These are phyloP conservation scores for Odontomachus brunneus DNA, from an alignment of 1,140 invertebrate genomes.

Conservation along the genomic window DNA sequence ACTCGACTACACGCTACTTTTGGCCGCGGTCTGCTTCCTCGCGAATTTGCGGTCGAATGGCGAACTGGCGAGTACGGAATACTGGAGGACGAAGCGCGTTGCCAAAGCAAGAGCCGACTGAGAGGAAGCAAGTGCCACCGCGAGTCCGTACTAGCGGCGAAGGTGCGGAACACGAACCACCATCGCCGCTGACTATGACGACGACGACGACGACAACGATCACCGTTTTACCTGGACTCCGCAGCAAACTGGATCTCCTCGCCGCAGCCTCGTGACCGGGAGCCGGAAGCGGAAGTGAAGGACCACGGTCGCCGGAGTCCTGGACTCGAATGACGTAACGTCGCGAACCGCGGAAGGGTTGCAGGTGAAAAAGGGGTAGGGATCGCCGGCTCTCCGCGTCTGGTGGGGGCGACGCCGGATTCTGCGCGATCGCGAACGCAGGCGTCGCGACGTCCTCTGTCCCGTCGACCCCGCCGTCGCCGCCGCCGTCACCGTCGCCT, in stretches of 20 bases:
- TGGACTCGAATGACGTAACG: constrained; percentile 80
- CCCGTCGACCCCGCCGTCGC: neutral
- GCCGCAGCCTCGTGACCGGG: constrained; percentile 45
- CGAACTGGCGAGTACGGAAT: neutral
- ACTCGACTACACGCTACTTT: neutral
- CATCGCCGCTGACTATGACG: constrained; percentile 8
- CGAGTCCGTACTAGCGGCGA: neutral
- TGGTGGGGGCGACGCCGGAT: constrained; percentile 69
- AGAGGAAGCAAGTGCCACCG: neutral
- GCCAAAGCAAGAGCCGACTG: neutral
- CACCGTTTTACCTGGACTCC: constrained; percentile 38
- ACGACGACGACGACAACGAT: neutral
- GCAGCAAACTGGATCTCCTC: constrained; percentile 26
- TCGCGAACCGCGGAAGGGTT: constrained; percentile 65
- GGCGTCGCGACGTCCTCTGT: constrained; percentile 22
- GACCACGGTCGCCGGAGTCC: constrained; percentile 72
- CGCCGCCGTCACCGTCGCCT: neutral
- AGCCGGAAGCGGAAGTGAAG: constrained; percentile 77
- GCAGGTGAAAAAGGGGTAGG: constrained; percentile 75
- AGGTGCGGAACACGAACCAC: neutral
- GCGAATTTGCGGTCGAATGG: neutral
- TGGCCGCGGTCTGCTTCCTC: neutral
- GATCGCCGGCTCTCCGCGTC: constrained; percentile 40
- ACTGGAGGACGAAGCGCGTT: neutral
- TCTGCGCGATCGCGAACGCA: constrained; percentile 72